Conservation (phyloP, 2,888 invertebrate genomes). For the Rhagonycha lutea region DNA sequence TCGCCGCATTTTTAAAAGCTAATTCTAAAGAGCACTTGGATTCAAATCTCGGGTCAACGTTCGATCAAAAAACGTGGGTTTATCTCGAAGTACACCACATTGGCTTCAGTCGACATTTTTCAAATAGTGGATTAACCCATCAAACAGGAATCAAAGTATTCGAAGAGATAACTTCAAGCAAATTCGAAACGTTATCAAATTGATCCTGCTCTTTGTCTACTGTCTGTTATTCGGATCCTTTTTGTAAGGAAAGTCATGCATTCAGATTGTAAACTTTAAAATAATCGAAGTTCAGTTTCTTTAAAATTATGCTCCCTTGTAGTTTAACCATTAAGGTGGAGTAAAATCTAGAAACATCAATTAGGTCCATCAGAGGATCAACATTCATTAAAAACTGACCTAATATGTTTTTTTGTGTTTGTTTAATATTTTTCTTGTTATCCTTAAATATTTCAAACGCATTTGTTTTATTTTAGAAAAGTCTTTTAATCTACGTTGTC, state of each 20-base stretch:
- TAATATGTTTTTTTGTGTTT: no score
- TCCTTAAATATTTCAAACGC: neutral
- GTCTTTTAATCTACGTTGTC: neutral
- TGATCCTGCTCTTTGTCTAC: neutral
- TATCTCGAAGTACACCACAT: neutral
- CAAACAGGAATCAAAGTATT: neutral
- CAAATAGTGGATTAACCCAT: neutral
- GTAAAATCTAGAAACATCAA: neutral
- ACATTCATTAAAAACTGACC: no score
- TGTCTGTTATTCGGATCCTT: neutral
- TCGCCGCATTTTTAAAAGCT: no score
- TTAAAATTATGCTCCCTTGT: neutral
- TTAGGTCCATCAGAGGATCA: no score
- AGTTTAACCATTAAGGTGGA: neutral
- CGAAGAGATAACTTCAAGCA: neutral
- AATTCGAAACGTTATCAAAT: neutral
- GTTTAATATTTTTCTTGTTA: neutral
- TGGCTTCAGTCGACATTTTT: neutral
- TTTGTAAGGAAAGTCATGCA: neutral
- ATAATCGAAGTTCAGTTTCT: neutral
- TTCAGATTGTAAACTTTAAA: neutral
- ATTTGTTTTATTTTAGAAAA: neutral
- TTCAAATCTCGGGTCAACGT: neutral
- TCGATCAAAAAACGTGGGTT: neutral
- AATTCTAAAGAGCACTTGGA: neutral